These are phyloP conservation scores for Ellobius talpinus DNA, from an alignment of 2,113 vertebrate species.

Conservation along the genomic window DNA sequence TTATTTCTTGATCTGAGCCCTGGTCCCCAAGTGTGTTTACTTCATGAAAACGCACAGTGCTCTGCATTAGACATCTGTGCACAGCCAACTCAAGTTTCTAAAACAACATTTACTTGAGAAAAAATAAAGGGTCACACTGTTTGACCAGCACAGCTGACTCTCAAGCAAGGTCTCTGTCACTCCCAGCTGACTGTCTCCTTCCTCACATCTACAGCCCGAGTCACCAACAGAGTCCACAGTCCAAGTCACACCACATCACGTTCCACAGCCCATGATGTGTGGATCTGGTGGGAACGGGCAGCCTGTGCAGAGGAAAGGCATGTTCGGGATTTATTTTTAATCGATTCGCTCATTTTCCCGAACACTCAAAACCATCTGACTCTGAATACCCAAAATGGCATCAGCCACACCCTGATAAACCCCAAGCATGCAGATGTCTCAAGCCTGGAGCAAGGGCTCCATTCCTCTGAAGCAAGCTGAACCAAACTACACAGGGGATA, in stretches of 20 bases:
- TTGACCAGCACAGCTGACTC: background rate
- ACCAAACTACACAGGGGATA: background rate
- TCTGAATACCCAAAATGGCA: slow-evolving; percentile 54
- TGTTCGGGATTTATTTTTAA: slow-evolving; percentile 71
- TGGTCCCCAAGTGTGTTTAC: background rate
- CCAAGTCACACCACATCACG: background rate
- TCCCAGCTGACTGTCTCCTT: background rate
- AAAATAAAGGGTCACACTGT: background rate
- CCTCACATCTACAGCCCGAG: background rate
- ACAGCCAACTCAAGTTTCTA: background rate
- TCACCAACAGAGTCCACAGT: background rate
- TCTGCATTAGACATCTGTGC: background rate
- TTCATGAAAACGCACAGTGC: background rate
- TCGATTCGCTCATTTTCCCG: slow-evolving; percentile 65
- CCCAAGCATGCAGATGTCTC: slow-evolving; percentile 57
- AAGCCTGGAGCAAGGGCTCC: background rate
- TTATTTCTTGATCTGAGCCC: background rate
- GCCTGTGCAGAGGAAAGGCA: background rate
- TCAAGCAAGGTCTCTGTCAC: background rate
- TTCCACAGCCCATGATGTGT: background rate
- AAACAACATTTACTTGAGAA: background rate
- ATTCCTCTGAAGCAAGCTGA: background rate
- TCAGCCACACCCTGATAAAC: slow-evolving; percentile 61
- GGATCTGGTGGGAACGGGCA: background rate
- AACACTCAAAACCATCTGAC: slow-evolving; percentile 29